These are phyloP conservation scores for Pelosia muscerda DNA, from an alignment of 2,888 invertebrate genomes.

Conservation along the genomic window DNA sequence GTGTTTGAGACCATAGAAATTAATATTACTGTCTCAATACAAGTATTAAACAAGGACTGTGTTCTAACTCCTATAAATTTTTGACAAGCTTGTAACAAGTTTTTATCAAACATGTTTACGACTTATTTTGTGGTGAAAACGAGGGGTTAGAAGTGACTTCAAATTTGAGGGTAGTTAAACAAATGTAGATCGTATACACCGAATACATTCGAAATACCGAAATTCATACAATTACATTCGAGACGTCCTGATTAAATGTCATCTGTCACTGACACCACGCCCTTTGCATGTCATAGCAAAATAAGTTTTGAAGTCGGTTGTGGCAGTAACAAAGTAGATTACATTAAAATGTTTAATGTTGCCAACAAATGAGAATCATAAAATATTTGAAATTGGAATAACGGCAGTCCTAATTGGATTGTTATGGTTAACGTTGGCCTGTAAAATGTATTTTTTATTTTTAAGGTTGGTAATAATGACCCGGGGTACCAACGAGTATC, in stretches of 20 bases:
- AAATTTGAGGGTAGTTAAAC: neutral
- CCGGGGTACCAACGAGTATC: neutral
- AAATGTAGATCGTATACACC: neutral
- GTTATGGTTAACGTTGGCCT: neutral
- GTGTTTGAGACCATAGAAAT: too few species aligned
- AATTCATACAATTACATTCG: neutral
- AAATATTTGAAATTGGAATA: neutral
- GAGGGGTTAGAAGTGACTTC: too few species aligned
- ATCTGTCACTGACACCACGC: constrained; percentile 5
- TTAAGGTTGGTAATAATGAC: neutral
- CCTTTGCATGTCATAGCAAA: constrained; percentile 6
- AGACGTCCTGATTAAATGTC: neutral
- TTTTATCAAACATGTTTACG: too few species aligned
- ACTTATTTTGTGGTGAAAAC: too few species aligned
- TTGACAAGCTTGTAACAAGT: too few species aligned
- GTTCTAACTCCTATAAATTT: too few species aligned
- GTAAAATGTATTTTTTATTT: neutral
- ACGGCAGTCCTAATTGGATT: neutral
- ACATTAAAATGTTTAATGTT: constrained; percentile 1
- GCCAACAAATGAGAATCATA: constrained; percentile 4
- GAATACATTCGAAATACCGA: too few species aligned
- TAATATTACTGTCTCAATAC: too few species aligned
- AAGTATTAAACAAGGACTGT: too few species aligned
- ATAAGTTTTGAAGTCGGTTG: constrained; percentile 2
- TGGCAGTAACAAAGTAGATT: neutral